Percentiles rank a stretch among this genome's conserved stretches.
These are phyloP conservation scores for Adoxophyes honmai DNA, from an alignment of 1,140 invertebrate species.

Conservation along the genomic window DNA sequence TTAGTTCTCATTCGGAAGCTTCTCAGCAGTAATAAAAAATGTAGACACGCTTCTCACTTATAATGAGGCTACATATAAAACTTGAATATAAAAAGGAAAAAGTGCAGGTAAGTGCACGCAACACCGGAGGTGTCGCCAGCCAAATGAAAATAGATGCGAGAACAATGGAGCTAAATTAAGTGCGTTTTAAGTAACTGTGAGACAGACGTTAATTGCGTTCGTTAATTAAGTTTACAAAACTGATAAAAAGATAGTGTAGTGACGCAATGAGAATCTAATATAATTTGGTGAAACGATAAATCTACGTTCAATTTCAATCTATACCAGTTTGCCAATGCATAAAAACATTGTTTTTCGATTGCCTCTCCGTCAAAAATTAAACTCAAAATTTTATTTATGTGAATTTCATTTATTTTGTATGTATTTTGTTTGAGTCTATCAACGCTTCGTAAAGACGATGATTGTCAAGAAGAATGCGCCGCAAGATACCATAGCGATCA, in stretches of 20 bases:
- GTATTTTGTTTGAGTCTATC: too few species aligned
- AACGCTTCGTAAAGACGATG: too few species aligned
- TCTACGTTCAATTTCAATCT: too few species aligned
- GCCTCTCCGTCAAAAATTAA: too few species aligned
- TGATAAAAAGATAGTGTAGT: slow-evolving; percentile 25
- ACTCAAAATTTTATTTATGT: too few species aligned
- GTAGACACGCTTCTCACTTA: slow-evolving; percentile 2
- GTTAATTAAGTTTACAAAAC: slow-evolving; percentile 33
- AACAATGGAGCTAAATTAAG: slow-evolving; percentile 8
- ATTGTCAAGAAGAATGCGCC: too few species aligned
- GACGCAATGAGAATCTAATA: slow-evolving; percentile 3
- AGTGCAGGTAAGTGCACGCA: slow-evolving; percentile 8
- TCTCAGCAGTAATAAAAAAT: slow-evolving; percentile 9
- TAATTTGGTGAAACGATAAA: too few species aligned
- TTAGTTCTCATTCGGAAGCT: too few species aligned
- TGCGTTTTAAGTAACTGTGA: slow-evolving; percentile 4
- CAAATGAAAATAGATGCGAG: slow-evolving; percentile 6
- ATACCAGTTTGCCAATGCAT: too few species aligned
- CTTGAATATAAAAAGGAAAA: slow-evolving; percentile 9
- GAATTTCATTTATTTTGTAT: too few species aligned
- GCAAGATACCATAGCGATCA: too few species aligned
- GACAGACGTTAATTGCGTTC: slow-evolving; percentile 14
- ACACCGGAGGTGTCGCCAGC: slow-evolving; percentile 16
- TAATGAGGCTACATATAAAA: slow-evolving; percentile 29
- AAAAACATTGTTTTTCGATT: too few species aligned